Conservation (phyloP, 2,113 vertebrate species). For the Peromyscus polionotus region DNA sequence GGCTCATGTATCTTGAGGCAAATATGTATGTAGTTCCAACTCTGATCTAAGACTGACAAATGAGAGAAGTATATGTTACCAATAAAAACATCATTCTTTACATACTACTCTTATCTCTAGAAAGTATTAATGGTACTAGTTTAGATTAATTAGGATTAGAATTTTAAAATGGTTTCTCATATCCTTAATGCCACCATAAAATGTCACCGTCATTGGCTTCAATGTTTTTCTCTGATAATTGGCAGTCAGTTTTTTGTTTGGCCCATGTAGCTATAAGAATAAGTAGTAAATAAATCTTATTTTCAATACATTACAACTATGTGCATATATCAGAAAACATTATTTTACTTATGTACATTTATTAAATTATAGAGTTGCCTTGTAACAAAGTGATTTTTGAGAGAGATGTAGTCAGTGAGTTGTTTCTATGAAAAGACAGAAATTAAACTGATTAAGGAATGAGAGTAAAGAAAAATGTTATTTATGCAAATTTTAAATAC, state of each 20-base stretch:
- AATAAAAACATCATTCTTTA: not conserved
- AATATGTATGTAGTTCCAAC: not conserved
- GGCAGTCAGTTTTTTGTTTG: not conserved
- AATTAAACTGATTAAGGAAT: not conserved
- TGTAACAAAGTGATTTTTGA: not conserved
- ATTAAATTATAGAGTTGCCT: not conserved
- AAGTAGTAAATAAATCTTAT: not conserved
- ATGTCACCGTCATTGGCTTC: not conserved
- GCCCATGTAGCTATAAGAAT: not conserved
- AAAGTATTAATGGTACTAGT: not conserved
- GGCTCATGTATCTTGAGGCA: not conserved
- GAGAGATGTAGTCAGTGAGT: not conserved
- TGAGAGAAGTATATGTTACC: not conserved
- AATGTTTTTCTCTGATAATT: not conserved
- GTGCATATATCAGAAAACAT: not conserved
- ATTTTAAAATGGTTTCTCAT: not conserved
- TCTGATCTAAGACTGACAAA: not conserved
- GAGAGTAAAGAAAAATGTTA: not conserved
- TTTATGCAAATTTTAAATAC: not conserved
- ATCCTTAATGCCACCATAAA: not conserved
- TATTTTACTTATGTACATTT: not conserved
- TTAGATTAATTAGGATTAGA: not conserved
- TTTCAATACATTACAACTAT: not conserved
- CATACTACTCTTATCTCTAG: not conserved
- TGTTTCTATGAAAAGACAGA: not conserved